Base-by-base conservation (phyloP, 2,797 vertebrate species). In the Adrianichthys oophorus region DNA sequence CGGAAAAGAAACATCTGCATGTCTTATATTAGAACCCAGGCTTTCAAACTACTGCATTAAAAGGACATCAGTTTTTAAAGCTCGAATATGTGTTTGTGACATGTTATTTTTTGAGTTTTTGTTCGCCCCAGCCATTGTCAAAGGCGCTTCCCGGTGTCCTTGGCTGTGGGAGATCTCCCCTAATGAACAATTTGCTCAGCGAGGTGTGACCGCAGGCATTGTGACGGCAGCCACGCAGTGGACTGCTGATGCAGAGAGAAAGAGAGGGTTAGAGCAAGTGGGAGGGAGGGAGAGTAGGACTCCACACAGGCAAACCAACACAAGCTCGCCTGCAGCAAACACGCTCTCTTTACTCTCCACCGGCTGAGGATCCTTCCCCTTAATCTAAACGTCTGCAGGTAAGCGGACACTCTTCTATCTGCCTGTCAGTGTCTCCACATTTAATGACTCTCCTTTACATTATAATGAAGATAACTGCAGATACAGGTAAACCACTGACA, bases 161-260 rank as follows among this genome's bases (percentile, higher is more conserved):
- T 41, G 4, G 48, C 52, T 56, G 67, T 42, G 65, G 55, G 62
- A 59, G 79, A 80, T 79, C 79, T 82, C 68, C 44, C 14, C 73
- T 85, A 65, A 84, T 82, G 76, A 91, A 91, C 87, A 90, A 90
- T 91, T 83, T 87, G 88, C 76, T 79, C 84, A 69, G 66, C 67
- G 90, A 92, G 82, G 87, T 90, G 89, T 89, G 83, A 89, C 87
- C 85, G 74, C 65, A 51, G 75, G 78, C 79, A 86, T 86, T 89
- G 89, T 91, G 78, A 83, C 54, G 65, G 79, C 50, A 87, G 74
- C 76, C 70, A 57, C 75, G 74, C 66, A 65, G 77, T 68, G 79
- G 78, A 82, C 75, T 59, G 84, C 68, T 82, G 82, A 90, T 87
- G 84, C 83, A 87, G 79, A 72, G 77, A 54, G 76, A n/a, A 75